Evolutionary conservation across 2,888 invertebrate genomes (phyloP).

Genomic region (Automeris io): DNA sequence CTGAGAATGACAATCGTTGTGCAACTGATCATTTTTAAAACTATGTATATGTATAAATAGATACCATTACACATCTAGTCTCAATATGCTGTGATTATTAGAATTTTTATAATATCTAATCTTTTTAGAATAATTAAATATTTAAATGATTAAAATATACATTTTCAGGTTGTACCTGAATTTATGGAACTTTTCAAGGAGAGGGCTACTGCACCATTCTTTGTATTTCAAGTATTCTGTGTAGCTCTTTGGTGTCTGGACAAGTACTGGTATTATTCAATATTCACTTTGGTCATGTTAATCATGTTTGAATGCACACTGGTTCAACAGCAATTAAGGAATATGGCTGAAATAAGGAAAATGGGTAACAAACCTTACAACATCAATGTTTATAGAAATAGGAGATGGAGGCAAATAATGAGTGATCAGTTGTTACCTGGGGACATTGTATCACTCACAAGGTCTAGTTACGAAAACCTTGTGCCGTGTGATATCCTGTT

Average conservation of each 20-base stretch:
- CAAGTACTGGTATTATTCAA: slow-evolving; percentile 98
- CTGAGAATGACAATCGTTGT: too few relatives aligned
- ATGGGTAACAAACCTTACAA: slow-evolving; percentile 99
- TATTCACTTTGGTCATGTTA: slow-evolving; percentile 97
- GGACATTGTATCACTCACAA: slow-evolving; percentile 95
- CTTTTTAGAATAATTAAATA: too few relatives aligned
- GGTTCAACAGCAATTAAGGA: slow-evolving; percentile 97
- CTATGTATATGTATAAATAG: too few relatives aligned
- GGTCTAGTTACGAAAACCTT: slow-evolving; percentile 92
- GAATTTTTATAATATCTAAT: too few relatives aligned
- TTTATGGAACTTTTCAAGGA: slow-evolving; percentile 98
- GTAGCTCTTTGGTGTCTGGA: slow-evolving; percentile 99
- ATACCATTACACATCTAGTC: too few relatives aligned
- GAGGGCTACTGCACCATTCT: slow-evolving; percentile 99
- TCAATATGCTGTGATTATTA: too few relatives aligned
- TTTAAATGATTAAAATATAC: too few relatives aligned
- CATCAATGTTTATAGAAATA: slow-evolving; percentile 92
- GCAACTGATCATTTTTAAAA: too few relatives aligned
- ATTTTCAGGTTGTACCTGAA: slow-evolving; percentile 88
- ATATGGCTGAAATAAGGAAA: slow-evolving; percentile 99
- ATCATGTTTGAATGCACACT: slow-evolving; percentile 98
- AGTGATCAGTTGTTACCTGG: slow-evolving; percentile 96
- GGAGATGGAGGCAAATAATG: slow-evolving; percentile 90
- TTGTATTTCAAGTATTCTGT: slow-evolving; percentile 99
- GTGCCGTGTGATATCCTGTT: slow-evolving; percentile 98